Base-by-base conservation (phyloP, 64 coral and sea anemone genomes). In the Cladopsammia gracilis region DNA sequence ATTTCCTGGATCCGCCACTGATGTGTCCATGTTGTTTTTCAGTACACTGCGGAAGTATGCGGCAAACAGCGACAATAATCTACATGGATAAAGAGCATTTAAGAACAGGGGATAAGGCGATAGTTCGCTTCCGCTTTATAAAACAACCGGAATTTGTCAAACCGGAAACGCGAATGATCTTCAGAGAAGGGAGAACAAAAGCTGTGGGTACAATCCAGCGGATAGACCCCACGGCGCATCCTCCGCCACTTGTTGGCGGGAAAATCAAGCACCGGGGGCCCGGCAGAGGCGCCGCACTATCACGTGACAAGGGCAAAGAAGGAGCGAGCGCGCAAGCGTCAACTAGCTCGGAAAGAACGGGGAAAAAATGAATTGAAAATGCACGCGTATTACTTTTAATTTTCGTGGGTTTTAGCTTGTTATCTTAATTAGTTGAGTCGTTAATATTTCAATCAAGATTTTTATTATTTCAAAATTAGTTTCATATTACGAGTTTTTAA, bases 131-230 rank as follows among this genome's bases (percentile, higher is more conserved):
- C 76, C 90, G 94, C 64, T 98, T 98, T 45, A 98, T 98, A 48
- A 98, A 98, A 44, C 94, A 98, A 18, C 97, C 97, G 4, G 97
- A 98, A 90, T 98, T 90, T 68, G 88, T 99, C 12, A 94, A 96
- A 78, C 98, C 94, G 42, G 94, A 96, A 53, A 91, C 98, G 18
- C 76, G 98, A 44, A 94, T 99, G 98, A 94, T 99, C 22, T 99
- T 99, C 69, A 80, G 98, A 58, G 98, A 99, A 92, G 98, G 98
- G 6, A 69, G 98, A 82, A 99, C 98, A n/a, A 99, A 99, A 75
- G 98, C 98, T 78, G 98, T 99, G 24, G 98, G 98, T 11, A 96
- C 94, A 12, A 99, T 99, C 70, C 70, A 96, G 51, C 90, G 71
- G 25, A 96, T 89, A 64, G 95, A 96, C 56, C 91, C 98, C 0